Conservation (phyloP, 2,113 vertebrate species). For the Mustela nigripes region DNA sequence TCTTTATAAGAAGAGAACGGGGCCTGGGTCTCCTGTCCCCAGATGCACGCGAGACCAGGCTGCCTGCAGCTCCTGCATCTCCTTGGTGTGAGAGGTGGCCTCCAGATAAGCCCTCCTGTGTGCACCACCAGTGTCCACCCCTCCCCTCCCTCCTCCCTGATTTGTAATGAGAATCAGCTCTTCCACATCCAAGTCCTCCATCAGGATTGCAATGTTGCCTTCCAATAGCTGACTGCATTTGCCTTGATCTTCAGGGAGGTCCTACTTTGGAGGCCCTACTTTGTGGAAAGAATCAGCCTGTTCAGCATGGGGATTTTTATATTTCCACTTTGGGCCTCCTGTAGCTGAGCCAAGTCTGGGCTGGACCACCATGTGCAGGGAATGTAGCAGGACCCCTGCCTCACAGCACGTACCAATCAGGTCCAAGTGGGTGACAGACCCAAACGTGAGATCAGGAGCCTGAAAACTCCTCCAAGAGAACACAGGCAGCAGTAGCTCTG, state of each 20-base stretch:
- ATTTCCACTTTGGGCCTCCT: neutral
- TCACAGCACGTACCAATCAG: fast-evolving
- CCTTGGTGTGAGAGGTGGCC: neutral
- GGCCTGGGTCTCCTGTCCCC: neutral
- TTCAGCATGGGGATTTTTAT: neutral
- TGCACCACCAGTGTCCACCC: too few species aligned
- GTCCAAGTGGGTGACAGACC: neutral
- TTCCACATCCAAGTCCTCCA: fast-evolving
- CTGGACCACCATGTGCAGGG: neutral
- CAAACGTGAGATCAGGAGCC: neutral
- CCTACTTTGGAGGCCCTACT: neutral
- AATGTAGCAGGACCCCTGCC: neutral
- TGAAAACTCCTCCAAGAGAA: neutral
- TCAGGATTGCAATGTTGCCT: too few species aligned
- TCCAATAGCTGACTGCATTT: neutral
- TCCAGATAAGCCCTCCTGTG: neutral
- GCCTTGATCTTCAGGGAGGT: neutral
- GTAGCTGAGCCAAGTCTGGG: neutral
- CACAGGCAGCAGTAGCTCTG: neutral
- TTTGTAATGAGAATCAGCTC: neutral
- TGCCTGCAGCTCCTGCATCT: neutral
- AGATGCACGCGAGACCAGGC: fast-evolving
- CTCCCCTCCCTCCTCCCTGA: neutral
- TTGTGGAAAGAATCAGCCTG: neutral
- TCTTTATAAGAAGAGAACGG: neutral